Percentiles rank a stretch among this genome's conserved stretches.
Evolutionary conservation across 2,888 invertebrate species (phyloP).

Genomic region (Leptogaster cylindrica): DNA sequence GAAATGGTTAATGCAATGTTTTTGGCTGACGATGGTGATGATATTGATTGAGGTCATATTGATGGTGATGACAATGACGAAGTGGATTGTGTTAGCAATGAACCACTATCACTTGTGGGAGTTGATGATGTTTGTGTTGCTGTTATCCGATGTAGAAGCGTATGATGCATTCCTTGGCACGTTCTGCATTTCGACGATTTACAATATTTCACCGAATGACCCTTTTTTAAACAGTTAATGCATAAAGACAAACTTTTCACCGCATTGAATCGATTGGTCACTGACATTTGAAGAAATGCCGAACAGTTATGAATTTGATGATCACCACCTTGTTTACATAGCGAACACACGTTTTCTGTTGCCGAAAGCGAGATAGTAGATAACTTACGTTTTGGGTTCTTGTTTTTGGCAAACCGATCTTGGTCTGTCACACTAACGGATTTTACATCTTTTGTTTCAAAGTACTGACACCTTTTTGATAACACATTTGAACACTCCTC

Average conservation of each 20-base stretch:
- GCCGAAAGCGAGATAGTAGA: too few species aligned
- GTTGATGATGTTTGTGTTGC: background rate
- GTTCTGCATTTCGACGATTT: background rate
- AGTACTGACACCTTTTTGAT: conserved; percentile 38
- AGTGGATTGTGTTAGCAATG: background rate
- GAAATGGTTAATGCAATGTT: too few species aligned
- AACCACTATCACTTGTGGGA: background rate
- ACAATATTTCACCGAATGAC: background rate
- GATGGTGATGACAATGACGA: too few species aligned
- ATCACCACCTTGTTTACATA: background rate
- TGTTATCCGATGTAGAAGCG: background rate
- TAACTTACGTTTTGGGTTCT: too few species aligned
- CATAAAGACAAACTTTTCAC: background rate
- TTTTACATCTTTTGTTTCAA: conserved; percentile 14
- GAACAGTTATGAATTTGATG: background rate
- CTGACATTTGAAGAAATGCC: background rate
- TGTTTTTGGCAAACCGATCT: too few species aligned
- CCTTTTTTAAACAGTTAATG: background rate
- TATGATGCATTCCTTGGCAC: background rate
- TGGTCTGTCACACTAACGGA: background rate
- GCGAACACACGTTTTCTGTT: conserved; percentile 20
- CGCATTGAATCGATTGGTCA: background rate
- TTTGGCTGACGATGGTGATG: too few species aligned
- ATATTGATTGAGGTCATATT: too few species aligned
- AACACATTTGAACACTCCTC: conserved; percentile 39